Conservation (phyloP, 30 jellyfish, hydroid and myxozoan genomes). For the Sanderia malayensis region DNA sequence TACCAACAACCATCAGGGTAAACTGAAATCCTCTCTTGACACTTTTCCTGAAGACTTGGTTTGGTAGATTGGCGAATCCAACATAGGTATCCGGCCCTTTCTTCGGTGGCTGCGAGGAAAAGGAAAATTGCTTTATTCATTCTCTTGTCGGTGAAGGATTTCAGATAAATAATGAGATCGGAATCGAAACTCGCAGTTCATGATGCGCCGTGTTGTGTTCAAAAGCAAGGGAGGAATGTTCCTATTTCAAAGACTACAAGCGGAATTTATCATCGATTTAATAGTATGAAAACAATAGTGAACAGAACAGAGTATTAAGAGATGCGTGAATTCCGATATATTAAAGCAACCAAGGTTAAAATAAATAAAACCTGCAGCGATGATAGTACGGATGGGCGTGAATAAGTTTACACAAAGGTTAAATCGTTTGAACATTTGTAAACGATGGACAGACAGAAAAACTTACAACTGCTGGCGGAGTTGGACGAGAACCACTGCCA, state of each 20-base stretch:
- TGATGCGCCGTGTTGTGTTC: too few species aligned
- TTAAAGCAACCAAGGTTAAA: background rate
- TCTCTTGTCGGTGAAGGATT: too few species aligned
- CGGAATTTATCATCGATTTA: too few species aligned
- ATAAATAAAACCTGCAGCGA: background rate
- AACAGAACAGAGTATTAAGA: background rate
- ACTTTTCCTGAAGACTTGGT: slow-evolving; percentile 94
- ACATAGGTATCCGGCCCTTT: slow-evolving; percentile 90
- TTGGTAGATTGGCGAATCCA: slow-evolving; percentile 96
- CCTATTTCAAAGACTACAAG: too few species aligned
- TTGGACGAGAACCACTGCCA: slow-evolving; percentile 61
- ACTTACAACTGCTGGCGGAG: slow-evolving; percentile 74
- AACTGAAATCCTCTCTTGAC: slow-evolving; percentile 93
- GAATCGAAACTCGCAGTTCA: too few species aligned
- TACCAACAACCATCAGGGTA: slow-evolving; percentile 95
- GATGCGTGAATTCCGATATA: background rate
- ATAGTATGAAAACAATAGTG: background rate
- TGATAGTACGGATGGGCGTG: slow-evolving; percentile 23
- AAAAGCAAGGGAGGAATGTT: too few species aligned
- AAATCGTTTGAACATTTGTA: background rate
- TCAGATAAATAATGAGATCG: too few species aligned
- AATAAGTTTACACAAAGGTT: background rate
- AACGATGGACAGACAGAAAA: background rate
- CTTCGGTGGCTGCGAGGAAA: slow-evolving; percentile 81
- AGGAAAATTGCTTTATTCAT: background rate